Evolutionary conservation across 2,113 vertebrate genomes (phyloP), one percentile per base, ranked within the genome.

Genomic region (Bubo scandiacus): DNA sequence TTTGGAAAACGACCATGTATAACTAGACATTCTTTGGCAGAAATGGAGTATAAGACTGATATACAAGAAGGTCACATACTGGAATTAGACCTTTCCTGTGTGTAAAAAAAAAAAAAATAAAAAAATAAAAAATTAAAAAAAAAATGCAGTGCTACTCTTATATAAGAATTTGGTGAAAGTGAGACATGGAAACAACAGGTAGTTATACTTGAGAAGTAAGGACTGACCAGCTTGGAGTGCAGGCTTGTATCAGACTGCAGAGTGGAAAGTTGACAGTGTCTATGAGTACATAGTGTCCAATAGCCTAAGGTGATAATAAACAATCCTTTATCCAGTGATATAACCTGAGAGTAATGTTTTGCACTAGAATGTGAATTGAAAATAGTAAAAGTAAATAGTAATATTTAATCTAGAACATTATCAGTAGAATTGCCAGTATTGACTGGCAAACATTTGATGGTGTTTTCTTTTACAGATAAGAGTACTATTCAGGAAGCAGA

Each of bases 381-480:
- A 89, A 51, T 21, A 67, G 10, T 74, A 18, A 20, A 77, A 81
- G 18, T 59, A 54, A 88, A 36, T 49, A 72, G 62, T 72, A 59
- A 52, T n/a, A 54, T 17, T 42, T 85, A 1, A 38, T 47, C 29
- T 79, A 59, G 62, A 81, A 66, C 58, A 42, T 49, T 70, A 36
- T 43, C 22, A n/a, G 43, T 68, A 52, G 21, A 43, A 42, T 91
- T 88, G 21, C 18, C 15, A 51, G 23, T 61, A 58, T 32, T 88
- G 42, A 38, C 32, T 94, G 74, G 29, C 45, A 45, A 90, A 66
- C 3, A 42, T 84, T 82, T 96, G 30, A 49, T 83, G 66, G 19
- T 55, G 27, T 94, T 86, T 88, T 62, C 47, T 83, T 62, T 92
- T 94, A 21, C 86, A 99, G 99, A 90, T 61, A 99, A 99, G 97